These are phyloP conservation scores for Trisateles emortualis DNA, from an alignment of 2,888 invertebrate species.

Conservation along the genomic window DNA sequence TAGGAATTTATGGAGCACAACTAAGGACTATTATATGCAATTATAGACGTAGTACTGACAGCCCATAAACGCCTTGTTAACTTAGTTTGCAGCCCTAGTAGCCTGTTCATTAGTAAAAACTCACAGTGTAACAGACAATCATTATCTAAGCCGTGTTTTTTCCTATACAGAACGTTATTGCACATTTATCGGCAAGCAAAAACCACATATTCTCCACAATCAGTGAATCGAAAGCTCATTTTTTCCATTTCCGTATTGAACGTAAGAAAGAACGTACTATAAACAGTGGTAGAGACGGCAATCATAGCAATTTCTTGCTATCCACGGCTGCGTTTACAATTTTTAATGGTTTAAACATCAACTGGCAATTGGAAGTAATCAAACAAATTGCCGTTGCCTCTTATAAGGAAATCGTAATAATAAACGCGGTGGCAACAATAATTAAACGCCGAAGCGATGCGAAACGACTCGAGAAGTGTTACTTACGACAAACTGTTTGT, in stretches of 20 bases:
- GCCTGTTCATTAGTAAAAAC: slow-evolving; percentile 35
- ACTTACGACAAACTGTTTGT: slow-evolving; percentile 25
- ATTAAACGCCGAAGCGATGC: slow-evolving; percentile 79
- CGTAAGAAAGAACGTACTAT: slow-evolving; percentile 59
- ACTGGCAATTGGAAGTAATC: slow-evolving; percentile 77
- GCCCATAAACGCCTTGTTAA: slow-evolving; percentile 27
- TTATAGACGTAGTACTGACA: slow-evolving; percentile 28
- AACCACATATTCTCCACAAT: slow-evolving; percentile 63
- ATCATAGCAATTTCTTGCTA: slow-evolving; percentile 74
- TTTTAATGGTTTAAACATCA: slow-evolving; percentile 79
- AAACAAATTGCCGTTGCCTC: slow-evolving; percentile 79
- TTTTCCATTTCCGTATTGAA: slow-evolving; percentile 62
- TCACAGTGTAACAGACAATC: slow-evolving; percentile 41
- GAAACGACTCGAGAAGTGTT: slow-evolving; percentile 61
- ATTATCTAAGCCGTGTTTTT: slow-evolving; percentile 50
- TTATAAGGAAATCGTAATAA: slow-evolving; percentile 80
- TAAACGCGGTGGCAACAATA: slow-evolving; percentile 71
- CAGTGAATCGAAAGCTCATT: slow-evolving; percentile 66
- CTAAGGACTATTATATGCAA: not conserved
- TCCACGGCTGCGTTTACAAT: slow-evolving; percentile 68
- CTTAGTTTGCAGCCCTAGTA: slow-evolving; percentile 16
- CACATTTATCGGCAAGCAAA: slow-evolving; percentile 70
- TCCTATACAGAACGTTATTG: slow-evolving; percentile 48
- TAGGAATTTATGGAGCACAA: not conserved
- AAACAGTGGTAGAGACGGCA: slow-evolving; percentile 62